Evolutionary conservation across 2,888 invertebrate genomes (phyloP).

Genomic region (Melanostoma scalare): DNA sequence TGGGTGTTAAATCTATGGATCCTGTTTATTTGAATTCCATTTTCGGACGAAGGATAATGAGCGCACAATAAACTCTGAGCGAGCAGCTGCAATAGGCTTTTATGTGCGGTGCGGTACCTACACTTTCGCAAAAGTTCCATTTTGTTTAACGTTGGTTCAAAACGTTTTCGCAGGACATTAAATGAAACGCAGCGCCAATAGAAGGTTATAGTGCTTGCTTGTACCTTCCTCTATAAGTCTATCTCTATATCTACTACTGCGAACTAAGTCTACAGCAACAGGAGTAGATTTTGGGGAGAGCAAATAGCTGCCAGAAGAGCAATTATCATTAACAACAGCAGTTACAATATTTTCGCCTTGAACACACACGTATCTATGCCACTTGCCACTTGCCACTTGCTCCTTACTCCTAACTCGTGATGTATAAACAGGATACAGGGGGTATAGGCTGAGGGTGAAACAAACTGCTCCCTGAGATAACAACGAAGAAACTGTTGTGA

Average conservation of each 20-base stretch:
- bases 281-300: slow-evolving; percentile 20
- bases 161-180: slow-evolving; percentile 72
- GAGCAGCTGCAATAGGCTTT: slow-evolving; percentile 68
- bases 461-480: slow-evolving; percentile 64
- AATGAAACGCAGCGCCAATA: slow-evolving; percentile 62
- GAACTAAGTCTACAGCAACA: slow-evolving; percentile 26
- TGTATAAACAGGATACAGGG: slow-evolving; percentile 17
- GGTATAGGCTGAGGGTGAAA: slow-evolving; percentile 14
- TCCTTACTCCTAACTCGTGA: slow-evolving; percentile 42
- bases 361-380: slow-evolving; percentile 55
- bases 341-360: slow-evolving; percentile 73
- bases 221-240: neutral
- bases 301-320: slow-evolving; percentile 71
- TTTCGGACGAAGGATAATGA: slow-evolving; percentile 71
- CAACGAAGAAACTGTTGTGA: slow-evolving; percentile 67
- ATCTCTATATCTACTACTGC: no score
- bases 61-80: slow-evolving; percentile 64
- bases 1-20: slow-evolving; percentile 29
- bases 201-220: slow-evolving; percentile 42
- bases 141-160: slow-evolving; percentile 70
- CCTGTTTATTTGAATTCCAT: slow-evolving; percentile 69
- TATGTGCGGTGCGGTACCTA: slow-evolving; percentile 42
- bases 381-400: slow-evolving; percentile 40
- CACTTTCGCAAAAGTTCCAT: slow-evolving; percentile 54
- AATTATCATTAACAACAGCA: slow-evolving; percentile 77